These are phyloP conservation scores for Dryobota labecula DNA, from an alignment of 2,888 invertebrate species.

Conservation along the genomic window DNA sequence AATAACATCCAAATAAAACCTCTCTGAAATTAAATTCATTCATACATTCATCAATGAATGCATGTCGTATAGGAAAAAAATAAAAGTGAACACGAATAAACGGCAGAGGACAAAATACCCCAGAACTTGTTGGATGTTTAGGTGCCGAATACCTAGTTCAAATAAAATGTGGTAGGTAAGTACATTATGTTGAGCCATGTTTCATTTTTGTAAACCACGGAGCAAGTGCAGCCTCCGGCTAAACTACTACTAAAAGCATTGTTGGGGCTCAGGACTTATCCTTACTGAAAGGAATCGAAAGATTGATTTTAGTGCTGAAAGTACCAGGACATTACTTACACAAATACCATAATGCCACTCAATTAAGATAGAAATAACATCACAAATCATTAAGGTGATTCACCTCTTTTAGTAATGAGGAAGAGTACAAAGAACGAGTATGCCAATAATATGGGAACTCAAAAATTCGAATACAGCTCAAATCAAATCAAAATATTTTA, in stretches of 20 bases:
- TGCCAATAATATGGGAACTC: too few relatives aligned
- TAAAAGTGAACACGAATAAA: constrained; percentile 8
- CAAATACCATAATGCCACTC: neutral
- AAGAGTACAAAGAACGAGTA: too few relatives aligned
- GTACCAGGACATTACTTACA: neutral
- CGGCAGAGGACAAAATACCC: constrained; percentile 3
- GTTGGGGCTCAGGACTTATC: neutral
- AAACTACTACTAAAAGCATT: neutral
- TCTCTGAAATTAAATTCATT: constrained; percentile 24
- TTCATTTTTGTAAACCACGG: constrained; percentile 4
- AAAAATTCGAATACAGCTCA: too few relatives aligned
- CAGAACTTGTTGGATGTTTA: neutral
- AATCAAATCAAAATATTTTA: too few relatives aligned
- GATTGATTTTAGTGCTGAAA: neutral
- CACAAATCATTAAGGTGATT: neutral
- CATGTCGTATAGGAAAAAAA: constrained; percentile 1
- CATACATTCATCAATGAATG: constrained; percentile 9
- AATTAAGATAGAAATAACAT: neutral
- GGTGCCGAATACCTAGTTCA: neutral
- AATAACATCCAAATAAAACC: constrained; percentile 10
- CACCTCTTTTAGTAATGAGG: too few relatives aligned
- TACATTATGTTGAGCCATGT: neutral
- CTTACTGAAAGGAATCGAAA: neutral
- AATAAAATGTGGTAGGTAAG: constrained; percentile 1
- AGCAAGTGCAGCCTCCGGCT: neutral